Conservation (phyloP, 2,797 vertebrate species). For the Somateria mollissima region DNA sequence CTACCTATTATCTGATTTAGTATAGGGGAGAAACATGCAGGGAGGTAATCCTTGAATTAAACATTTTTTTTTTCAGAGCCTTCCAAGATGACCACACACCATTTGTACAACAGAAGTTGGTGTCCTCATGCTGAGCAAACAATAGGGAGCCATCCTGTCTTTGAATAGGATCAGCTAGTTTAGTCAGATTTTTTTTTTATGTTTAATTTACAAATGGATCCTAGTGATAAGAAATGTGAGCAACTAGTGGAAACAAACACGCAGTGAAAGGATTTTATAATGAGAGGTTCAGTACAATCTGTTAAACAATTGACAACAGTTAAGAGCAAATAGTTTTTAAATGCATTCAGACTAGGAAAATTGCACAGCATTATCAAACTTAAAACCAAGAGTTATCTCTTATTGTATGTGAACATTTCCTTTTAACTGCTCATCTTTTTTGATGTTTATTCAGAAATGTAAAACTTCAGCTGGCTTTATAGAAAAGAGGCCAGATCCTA, state of each 20-base stretch:
- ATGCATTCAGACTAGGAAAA: conserved; percentile 74
- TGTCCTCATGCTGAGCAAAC: conserved; percentile 99
- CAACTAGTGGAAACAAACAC: conserved; percentile 87
- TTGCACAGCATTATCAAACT: conserved; percentile 69
- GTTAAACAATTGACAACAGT: conserved; percentile 94
- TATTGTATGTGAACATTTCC: conserved; percentile 60
- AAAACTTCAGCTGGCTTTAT: conserved; percentile 64
- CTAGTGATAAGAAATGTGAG: conserved; percentile 95
- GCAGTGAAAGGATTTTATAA: conserved; percentile 91
- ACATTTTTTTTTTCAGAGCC: conserved; percentile 89
- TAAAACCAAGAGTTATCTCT: conserved; percentile 67
- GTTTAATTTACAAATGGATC: conserved; percentile 99
- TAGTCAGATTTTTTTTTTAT: conserved; percentile 89
- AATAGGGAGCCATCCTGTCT: conserved; percentile 99
- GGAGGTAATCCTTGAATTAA: conserved; percentile 99
- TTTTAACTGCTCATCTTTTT: conserved; percentile 62
- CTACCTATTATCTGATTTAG: conserved; percentile 99
- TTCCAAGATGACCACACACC: conserved; percentile 96
- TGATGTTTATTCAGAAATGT: conserved; percentile 73
- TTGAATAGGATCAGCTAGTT: conserved; percentile 93
- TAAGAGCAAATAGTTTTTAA: conserved; percentile 79
- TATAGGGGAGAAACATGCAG: conserved; percentile 93
- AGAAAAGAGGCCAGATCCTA: conserved; percentile 40
- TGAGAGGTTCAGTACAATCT: conserved; percentile 90
- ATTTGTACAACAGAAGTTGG: conserved; percentile 92